These are phyloP conservation scores for Mythimna ferrago DNA, from an alignment of 2,888 invertebrate genomes.

Conservation along the genomic window DNA sequence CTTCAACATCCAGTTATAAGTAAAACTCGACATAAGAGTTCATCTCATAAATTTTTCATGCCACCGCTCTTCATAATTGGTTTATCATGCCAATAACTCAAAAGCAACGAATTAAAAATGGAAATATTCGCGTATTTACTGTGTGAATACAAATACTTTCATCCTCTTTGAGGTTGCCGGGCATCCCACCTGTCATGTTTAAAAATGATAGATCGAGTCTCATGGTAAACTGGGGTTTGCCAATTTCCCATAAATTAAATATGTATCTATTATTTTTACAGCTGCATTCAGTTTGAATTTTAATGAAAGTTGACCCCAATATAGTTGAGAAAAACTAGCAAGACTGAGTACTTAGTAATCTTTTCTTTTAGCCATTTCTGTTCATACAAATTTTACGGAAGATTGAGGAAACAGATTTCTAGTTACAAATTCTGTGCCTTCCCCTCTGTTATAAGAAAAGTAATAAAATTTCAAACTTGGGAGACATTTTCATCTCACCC, in stretches of 20 bases:
- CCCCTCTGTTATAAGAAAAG: not conserved
- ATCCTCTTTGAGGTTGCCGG: constrained; percentile 32
- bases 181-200: constrained; percentile 46
- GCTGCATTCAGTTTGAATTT: not conserved
- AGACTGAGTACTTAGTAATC: not conserved
- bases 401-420: not conserved
- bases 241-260: not conserved
- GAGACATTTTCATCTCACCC: not conserved
- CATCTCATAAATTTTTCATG: not conserved
- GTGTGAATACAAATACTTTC: constrained; percentile 42
- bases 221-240: not conserved
- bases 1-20: not conserved
- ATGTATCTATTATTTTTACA: not conserved
- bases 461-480: not conserved
- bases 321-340: not conserved
- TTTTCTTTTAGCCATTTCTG: not conserved
- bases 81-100: constrained; percentile 12
- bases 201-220: constrained; percentile 38
- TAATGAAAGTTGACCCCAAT: not conserved
- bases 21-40: not conserved
- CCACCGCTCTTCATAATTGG: constrained; percentile 1
- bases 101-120: constrained; percentile 27
- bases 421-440: not conserved
- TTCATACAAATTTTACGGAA: not conserved
- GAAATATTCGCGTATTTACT: constrained; percentile 23